Base-by-base conservation (phyloP, 2,113 vertebrate species). In the Rhegmatorhina hoffmannsi region DNA sequence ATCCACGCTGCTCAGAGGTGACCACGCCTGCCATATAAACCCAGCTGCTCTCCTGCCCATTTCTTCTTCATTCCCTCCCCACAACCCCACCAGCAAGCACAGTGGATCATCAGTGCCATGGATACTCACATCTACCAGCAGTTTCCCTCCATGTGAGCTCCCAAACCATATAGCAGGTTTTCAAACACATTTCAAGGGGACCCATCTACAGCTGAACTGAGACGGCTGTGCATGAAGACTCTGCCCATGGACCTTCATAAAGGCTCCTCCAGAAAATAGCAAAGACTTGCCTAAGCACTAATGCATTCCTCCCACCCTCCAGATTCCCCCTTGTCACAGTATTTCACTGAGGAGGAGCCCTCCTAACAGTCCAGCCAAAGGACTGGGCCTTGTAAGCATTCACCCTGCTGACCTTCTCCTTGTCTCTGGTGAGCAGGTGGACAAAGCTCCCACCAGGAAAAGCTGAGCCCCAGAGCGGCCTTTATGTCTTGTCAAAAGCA, bases 191-290 rank as follows among this genome's bases (percentile, higher is more conserved):
- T 50, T 50, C 49, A 50, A 20, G 50, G 50, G 36, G 46, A 36
- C n/a, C 66, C 53, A 36, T 36, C 31, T 11, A 38, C 58, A 49
- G 73, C 26, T 36, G 43, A 62, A 46, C 20, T 0, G 10, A 56
- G 68, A 46, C 4, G 11, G 58, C 33, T 49, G 26, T 1, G 0
- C 1, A 2, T 18, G 17, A 56, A 70, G 31, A 46, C 34, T 29
- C 66, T n/a, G 44, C 18, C 20, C 10, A 4, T 7, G 38, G 67
- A 40, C 47, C 33, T 43, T 23, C 50, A 49, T 5, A 49, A 87
- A 58, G 56, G 50, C 58, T 91, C 44, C 18, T 31, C 23, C 36
- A 58, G 67, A 73, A 76, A 66, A 46, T 16, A 91, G 13, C 0
- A 68, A 46, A 63, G 63, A 40, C 40, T 53, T 47, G 58, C 58